Evolutionary conservation across 2,888 invertebrate genomes (phyloP), one percentile per base, ranked within the genome.

Genomic region (Blomia tropicalis): DNA sequence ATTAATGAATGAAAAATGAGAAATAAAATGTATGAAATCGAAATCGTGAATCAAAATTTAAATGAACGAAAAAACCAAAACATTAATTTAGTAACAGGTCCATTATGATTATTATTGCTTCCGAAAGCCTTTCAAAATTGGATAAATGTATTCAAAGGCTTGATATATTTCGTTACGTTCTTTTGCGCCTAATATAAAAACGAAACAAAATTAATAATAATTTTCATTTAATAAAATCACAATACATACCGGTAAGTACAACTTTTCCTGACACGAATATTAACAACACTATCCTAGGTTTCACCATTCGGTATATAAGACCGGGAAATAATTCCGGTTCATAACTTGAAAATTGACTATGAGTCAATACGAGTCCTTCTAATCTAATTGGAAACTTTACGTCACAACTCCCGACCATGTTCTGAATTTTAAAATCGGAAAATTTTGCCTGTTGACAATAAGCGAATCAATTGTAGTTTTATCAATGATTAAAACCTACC

Each of bases 261-360:
- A 98, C 83, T 80, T 98, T 99, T 62, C 98, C 98, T 74, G 95
- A 96, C 1, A 98, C 96, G 78, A 99, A 99, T 74, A 99, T 95
- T 14, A 99, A 78, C 66, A 98, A 76, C 3, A 96, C 96, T 67
- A 98, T 84, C 68, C 91, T 82, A 0, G 96, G 96, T 71, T 89
- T 85, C 43, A 96, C 87, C 90, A 98, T 89, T 70, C 96, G 80
- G 74, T 98, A 98, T 63, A 98, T 91, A 31, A 98, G 79, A n/a
- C 96, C 98, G 5, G 98, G 95, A 76, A 98, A 98, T 62, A 98
- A 77, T 76, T 98, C 98, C 0, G 98, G 96, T 54, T 65, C 64
- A 44, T 66, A 69, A 78, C 79, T 81, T 71, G 80, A 79, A 73
- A 85, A 87, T 73, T 86, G 84, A 66, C 83, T 82, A 72, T 87